Evolutionary conservation across 2,797 vertebrate genomes (phyloP).

Genomic region (Ctenopoma multispine): DNA sequence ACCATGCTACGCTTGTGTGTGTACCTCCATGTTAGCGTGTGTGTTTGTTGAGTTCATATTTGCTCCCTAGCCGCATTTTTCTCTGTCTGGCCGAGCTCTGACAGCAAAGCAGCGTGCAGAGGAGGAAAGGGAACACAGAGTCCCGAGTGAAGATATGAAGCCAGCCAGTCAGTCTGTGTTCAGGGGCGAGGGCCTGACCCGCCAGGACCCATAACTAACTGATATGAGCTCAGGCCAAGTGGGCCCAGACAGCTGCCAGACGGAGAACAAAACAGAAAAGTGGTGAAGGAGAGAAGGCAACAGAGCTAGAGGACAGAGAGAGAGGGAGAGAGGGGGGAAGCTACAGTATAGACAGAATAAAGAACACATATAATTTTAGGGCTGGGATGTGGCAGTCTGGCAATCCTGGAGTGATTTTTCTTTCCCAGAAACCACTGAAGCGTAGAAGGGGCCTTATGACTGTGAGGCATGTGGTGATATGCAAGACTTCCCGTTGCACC

Average conservation of each 20-base stretch:
- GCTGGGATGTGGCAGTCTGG: conserved; percentile 32
- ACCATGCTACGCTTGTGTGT: conserved; percentile 24
- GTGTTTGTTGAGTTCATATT: conserved; percentile 51
- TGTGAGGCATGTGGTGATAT: conserved; percentile 48
- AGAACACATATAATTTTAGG: conserved; percentile 39
- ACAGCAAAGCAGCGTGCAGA: conserved; percentile 65
- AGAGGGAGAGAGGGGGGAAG: conserved; percentile 33
- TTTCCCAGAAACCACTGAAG: conserved; percentile 44
- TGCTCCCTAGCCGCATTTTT: conserved; percentile 71
- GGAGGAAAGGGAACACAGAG: conserved; percentile 77
- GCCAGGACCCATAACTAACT: conserved; percentile 78
- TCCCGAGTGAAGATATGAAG: conserved; percentile 76
- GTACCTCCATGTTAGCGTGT: conserved; percentile 3
- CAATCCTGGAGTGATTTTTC: conserved; percentile 39
- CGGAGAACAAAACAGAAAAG: conserved; percentile 61
- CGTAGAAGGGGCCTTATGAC: conserved; percentile 34
- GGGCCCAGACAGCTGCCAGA: conserved; percentile 67
- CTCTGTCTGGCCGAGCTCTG: conserved; percentile 70
- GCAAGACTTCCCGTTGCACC: conserved; percentile 45
- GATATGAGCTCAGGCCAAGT: conserved; percentile 78
- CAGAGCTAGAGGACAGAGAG: conserved; percentile 26
- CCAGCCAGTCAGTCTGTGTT: conserved; percentile 78
- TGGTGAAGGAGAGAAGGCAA: conserved; percentile 17
- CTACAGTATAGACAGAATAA: conserved; percentile 39
- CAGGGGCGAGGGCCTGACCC: conserved; percentile 75